A percentile compares a stretch with the other conserved stretches of the same genome.
Evolutionary conservation across 2,113 vertebrate species (phyloP).

Genomic region (Tragelaphus scriptus): DNA sequence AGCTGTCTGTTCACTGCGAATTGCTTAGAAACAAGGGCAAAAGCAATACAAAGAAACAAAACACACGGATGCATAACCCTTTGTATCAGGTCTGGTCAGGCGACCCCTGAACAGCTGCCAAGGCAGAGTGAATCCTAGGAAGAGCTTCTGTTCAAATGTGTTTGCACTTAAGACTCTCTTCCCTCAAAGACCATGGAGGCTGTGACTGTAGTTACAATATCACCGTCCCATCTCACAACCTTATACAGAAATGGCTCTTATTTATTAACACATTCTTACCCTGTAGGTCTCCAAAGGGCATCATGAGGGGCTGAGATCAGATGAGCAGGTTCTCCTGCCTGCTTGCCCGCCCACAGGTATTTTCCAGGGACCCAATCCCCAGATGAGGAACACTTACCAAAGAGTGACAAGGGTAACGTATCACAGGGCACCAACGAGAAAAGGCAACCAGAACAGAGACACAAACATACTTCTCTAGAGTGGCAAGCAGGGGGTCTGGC

Average conservation of each 20-base stretch:
- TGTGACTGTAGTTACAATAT: neutral
- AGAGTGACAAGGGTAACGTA: neutral
- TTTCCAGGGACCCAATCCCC: neutral
- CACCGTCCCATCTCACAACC: neutral
- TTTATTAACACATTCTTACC: neutral
- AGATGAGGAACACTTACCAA: neutral
- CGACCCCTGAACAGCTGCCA: neutral
- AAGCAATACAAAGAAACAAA: neutral
- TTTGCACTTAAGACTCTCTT: neutral
- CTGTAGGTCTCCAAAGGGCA: neutral
- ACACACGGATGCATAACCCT: neutral
- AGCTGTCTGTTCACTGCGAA: neutral
- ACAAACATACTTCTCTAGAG: slow-evolving; percentile 93
- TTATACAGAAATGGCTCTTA: neutral
- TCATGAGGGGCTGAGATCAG: neutral
- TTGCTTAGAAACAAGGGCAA: neutral
- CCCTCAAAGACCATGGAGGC: neutral
- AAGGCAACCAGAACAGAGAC: neutral
- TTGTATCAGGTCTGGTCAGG: neutral
- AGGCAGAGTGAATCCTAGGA: neutral
- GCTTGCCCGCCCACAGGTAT: neutral
- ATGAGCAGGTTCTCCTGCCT: neutral
- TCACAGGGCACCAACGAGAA: neutral
- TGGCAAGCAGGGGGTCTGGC: slow-evolving; percentile 95
- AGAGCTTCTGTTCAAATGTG: neutral